phyloP scores from a whole-genome alignment of 2,113 vertebrate genomes.

The Dunckerocampus dactyliophorus region DNA sequence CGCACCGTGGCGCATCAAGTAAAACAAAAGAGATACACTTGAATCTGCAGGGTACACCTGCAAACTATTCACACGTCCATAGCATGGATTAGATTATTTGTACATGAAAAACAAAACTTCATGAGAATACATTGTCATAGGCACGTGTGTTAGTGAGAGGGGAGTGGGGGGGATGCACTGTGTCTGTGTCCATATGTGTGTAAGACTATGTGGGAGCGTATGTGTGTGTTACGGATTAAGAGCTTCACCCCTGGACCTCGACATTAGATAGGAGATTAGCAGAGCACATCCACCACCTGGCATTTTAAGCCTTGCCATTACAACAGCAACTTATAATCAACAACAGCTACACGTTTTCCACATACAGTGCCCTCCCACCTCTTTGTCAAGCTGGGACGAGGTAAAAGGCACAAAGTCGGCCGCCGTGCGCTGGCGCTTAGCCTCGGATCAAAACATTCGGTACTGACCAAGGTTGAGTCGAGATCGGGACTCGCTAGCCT shows the following conservation, averaged over 20 bases:
- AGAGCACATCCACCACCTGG: slow-evolving; percentile 73
- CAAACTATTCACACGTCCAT: background rate
- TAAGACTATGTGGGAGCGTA: slow-evolving; percentile 44
- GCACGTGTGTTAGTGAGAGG: background rate
- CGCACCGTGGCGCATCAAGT: slow-evolving; percentile 17
- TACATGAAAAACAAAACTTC: background rate
- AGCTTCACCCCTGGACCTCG: slow-evolving; percentile 71
- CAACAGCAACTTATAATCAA: slow-evolving; percentile 73
- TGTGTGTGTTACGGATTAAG: slow-evolving; percentile 71
- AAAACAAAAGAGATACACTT: background rate
- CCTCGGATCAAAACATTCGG: slow-evolving; percentile 41
- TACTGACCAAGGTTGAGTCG: slow-evolving; percentile 52
- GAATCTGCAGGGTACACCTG: background rate
- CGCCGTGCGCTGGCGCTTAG: slow-evolving; percentile 21
- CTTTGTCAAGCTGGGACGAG: background rate
- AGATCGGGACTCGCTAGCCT: slow-evolving; percentile 51
- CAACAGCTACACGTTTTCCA: slow-evolving; percentile 59
- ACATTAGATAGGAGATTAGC: slow-evolving; percentile 71
- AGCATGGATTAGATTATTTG: too few species aligned
- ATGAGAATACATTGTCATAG: background rate
- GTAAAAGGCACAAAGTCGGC: slow-evolving; percentile 14
- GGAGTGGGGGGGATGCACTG: background rate
- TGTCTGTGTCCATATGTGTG: slow-evolving; percentile 19
- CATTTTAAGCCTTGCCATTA: slow-evolving; percentile 69
- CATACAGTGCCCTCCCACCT: slow-evolving; percentile 37